Base-by-base conservation (phyloP, 2,113 vertebrate genomes). In the Zosterops lateralis region DNA sequence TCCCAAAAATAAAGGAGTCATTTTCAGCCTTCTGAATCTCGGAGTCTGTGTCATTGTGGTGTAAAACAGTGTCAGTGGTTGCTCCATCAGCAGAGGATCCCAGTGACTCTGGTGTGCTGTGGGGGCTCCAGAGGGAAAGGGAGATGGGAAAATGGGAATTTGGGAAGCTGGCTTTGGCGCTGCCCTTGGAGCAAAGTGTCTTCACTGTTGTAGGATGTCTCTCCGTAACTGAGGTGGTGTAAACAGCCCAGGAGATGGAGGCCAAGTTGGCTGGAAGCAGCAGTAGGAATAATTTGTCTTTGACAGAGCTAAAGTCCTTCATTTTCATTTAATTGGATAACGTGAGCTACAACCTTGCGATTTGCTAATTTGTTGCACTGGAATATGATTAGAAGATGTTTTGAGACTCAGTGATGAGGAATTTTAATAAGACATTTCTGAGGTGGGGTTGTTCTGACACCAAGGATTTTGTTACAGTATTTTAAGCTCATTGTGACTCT, bases 331-430 rank as follows among this genome's bases (percentile, higher is more conserved):
- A 96, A 95, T 90, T 96, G 93, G 96, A 77, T 94, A 93, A 94
- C 32, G 47, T 93, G 93, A 95, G 95, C 88, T 94, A 86, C 93
- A 95, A 88, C 92, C 95, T 96, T 92, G 92, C 19, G 7, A 88
- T 88, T 90, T 96, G 82, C 90, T 95, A 96, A 96, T 95, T 88
- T 95, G 88, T 96, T 90, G 82, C 90, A 92, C 90, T 94, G 83
- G 95, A 96, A 95, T 96, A 86, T 94, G 96, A 96, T 96, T 95
- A 96, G 79, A 93, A 96, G 93, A 95, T 96, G 93, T 96, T 96
- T 95, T 96, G 93, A 96, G 92, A 85, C 90, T 70, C 82, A 54
- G 75, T 88, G 95, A 93, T 88, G 93, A 92, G 83, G 93, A 94
- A 96, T 96, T 96, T 94, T 95, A 95, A 96, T 95, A 93, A 93